Conservation (phyloP, 2,888 invertebrate species). For the Limenitis camilla region DNA sequence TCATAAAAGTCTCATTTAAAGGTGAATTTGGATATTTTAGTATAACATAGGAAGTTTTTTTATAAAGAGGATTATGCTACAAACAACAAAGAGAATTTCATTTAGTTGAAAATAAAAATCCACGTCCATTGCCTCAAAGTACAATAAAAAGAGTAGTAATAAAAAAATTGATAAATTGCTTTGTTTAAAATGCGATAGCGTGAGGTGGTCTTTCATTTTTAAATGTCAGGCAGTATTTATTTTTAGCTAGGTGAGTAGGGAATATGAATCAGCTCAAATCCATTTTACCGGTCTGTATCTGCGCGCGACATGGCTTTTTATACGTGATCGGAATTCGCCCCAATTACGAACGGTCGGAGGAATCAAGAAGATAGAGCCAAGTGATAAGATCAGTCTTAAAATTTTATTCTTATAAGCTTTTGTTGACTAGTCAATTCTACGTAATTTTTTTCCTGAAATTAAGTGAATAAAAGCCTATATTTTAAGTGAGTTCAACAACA, state of each 20-base stretch:
- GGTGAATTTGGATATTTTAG: no score
- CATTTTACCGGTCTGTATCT: slow-evolving; percentile 54
- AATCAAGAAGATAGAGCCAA: slow-evolving; percentile 29
- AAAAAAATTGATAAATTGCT: slow-evolving; percentile 7
- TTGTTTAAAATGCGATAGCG: slow-evolving; percentile 3
- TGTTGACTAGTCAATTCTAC: no score
- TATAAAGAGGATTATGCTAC: no score
- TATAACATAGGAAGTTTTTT: no score
- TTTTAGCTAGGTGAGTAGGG: slow-evolving; percentile 35
- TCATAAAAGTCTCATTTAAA: no score
- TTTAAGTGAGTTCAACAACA: no score
- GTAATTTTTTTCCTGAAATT: no score
- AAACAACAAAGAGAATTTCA: no score
- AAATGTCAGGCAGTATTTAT: slow-evolving; percentile 16
- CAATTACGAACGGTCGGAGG: slow-evolving; percentile 48
- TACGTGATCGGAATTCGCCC: slow-evolving; percentile 60
- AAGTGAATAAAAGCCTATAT: no score
- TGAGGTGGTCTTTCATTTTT: background rate
- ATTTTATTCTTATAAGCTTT: no score
- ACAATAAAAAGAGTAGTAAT: background rate
- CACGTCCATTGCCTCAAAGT: background rate
- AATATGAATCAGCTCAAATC: slow-evolving; percentile 53
- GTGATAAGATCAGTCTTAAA: no score
- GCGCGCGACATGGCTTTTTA: slow-evolving; percentile 55
- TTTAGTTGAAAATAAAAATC: background rate